Evolutionary conservation across 2,113 vertebrate genomes (phyloP).

Genomic region (Sander vitreus): DNA sequence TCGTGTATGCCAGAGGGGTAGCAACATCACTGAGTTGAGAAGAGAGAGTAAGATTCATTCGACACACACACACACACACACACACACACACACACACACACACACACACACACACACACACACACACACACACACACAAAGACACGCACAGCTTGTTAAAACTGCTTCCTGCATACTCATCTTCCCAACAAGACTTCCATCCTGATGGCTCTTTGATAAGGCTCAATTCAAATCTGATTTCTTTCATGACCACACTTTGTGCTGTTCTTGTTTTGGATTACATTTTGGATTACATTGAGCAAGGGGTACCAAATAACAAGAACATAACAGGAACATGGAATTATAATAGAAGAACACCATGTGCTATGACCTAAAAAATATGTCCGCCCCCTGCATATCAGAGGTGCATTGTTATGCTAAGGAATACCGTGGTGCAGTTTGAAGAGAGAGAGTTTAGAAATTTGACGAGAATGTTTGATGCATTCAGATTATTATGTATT

Average conservation of each 20-base stretch:
- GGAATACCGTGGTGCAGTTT: background rate
- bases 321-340: background rate
- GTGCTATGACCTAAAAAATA: too few relatives aligned
- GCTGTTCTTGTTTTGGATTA: background rate
- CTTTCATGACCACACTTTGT: background rate
- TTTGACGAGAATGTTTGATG: background rate
- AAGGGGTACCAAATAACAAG: background rate
- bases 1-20: constrained; percentile 26
- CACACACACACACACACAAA: constrained; percentile 18
- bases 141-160: constrained; percentile 1
- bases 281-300: background rate
- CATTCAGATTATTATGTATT: constrained; percentile 26
- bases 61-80: background rate
- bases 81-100: constrained; percentile 9
- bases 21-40: constrained; percentile 22
- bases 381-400: background rate
- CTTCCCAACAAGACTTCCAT: constrained; percentile 44
- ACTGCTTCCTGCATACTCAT: constrained; percentile 47
- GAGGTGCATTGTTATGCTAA: background rate
- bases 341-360: background rate
- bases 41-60: constrained; percentile 31
- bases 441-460: background rate
- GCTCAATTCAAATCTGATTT: background rate
- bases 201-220: constrained; percentile 42
- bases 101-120: constrained; percentile 6